Conservation (phyloP, 2,113 vertebrate genomes). For the Piaya cayana region DNA sequence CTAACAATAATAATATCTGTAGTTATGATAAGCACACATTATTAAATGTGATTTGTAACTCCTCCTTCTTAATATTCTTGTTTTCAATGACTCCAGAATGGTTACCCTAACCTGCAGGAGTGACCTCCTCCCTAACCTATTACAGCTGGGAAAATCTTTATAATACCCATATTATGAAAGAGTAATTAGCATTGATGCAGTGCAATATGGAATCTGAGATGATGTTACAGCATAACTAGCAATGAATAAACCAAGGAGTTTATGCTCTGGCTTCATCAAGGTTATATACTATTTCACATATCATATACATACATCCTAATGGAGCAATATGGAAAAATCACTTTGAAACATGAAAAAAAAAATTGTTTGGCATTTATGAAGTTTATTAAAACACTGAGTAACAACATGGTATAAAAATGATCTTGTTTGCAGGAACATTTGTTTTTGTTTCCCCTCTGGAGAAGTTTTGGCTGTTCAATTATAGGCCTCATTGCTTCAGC, state of each 20-base stretch:
- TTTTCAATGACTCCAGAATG: background rate
- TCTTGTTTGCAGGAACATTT: conserved; percentile 79
- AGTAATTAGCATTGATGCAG: conserved; percentile 8
- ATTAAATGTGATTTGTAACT: background rate
- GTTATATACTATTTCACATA: background rate
- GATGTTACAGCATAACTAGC: background rate
- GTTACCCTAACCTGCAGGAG: background rate
- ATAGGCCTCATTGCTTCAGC: conserved; percentile 84
- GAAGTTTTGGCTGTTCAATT: conserved; percentile 84
- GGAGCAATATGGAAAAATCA: background rate
- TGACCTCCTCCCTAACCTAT: background rate
- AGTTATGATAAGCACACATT: conserved; percentile 11
- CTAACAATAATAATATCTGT: conserved; percentile 25
- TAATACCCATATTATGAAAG: background rate
- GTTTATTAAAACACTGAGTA: conserved; percentile 77
- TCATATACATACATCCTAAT: background rate
- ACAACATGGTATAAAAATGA: conserved; percentile 73
- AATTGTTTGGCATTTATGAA: conserved; percentile 67
- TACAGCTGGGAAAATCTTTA: conserved; percentile 19
- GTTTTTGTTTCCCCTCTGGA: conserved; percentile 79
- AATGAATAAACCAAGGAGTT: background rate
- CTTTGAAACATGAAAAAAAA: conserved; percentile 11
- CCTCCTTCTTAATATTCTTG: background rate
- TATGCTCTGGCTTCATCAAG: background rate
- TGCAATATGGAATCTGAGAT: background rate